phyloP scores from a whole-genome alignment of 2,113 vertebrate genomes.

The Myotis lucifugus region DNA sequence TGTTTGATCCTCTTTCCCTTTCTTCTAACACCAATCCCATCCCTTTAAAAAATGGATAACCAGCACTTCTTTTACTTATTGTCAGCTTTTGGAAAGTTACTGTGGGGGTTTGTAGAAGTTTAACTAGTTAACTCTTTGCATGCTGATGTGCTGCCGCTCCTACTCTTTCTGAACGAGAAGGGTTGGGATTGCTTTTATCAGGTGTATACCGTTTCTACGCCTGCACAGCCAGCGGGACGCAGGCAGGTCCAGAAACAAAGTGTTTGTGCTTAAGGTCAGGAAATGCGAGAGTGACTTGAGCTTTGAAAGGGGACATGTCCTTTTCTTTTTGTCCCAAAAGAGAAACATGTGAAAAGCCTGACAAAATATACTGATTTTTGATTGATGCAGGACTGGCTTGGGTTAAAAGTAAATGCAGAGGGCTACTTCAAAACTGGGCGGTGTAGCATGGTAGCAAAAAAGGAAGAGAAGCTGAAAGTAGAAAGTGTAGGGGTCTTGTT shows the following conservation, averaged over 20 bases:
- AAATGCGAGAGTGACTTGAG: slow-evolving; percentile 72
- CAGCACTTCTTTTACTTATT: slow-evolving; percentile 91
- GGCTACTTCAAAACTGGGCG: slow-evolving; percentile 71
- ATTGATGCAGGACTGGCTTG: slow-evolving; percentile 67
- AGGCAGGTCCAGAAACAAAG: slow-evolving; percentile 49
- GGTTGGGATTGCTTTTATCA: slow-evolving; percentile 78
- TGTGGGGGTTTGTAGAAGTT: slow-evolving; percentile 88
- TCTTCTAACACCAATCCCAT: slow-evolving; percentile 91
- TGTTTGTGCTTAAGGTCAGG: slow-evolving; percentile 43
- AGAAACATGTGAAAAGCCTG: slow-evolving; percentile 77
- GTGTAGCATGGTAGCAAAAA: slow-evolving; percentile 74
- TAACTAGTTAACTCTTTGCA: slow-evolving; percentile 89
- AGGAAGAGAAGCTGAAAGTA: slow-evolving; percentile 79
- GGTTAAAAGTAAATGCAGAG: slow-evolving; percentile 76
- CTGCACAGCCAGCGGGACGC: slow-evolving; percentile 38
- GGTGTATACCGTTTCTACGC: slow-evolving; percentile 80
- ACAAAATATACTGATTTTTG: slow-evolving; percentile 62
- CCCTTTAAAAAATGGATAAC: slow-evolving; percentile 92
- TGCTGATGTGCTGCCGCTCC: slow-evolving; percentile 51
- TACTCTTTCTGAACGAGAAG: slow-evolving; percentile 48
- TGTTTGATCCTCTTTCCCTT: slow-evolving; percentile 98
- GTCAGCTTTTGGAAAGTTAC: slow-evolving; percentile 88
- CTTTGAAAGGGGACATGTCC: slow-evolving; percentile 69
- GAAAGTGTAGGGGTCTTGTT: slow-evolving; percentile 67
- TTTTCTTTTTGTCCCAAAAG: slow-evolving; percentile 75